These are phyloP conservation scores for Cylloceria caligata DNA, from an alignment of 2,888 invertebrate species.

Conservation along the genomic window DNA sequence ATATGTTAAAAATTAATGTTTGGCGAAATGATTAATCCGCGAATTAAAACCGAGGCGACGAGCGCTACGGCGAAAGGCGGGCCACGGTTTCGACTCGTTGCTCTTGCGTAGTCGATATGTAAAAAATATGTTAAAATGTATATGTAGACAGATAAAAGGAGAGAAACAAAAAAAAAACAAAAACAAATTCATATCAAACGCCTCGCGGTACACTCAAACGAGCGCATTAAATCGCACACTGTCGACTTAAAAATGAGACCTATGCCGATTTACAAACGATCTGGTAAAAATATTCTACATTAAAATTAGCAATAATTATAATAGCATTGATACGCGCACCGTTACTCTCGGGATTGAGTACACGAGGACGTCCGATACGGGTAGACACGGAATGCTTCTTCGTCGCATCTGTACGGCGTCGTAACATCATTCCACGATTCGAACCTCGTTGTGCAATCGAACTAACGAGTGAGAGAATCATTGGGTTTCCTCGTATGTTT, in stretches of 20 bases:
- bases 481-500: neutral
- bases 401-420: conserved; percentile 26
- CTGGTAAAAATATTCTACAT: neutral
- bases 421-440: conserved; percentile 14
- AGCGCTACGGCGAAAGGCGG: conserved; percentile 1
- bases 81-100: neutral
- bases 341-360: conserved; percentile 34
- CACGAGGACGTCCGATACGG: conserved; percentile 37
- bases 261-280: conserved; percentile 21
- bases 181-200: neutral
- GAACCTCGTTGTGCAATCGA: neutral
- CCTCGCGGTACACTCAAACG: neutral
- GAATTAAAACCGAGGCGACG: neutral
- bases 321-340: conserved; percentile 29
- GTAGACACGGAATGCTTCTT: conserved; percentile 1
- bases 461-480: conserved; percentile 1
- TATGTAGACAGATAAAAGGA: no score
- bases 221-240: neutral
- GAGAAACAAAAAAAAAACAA: no score
- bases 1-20: conserved; percentile 18
- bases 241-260: conserved; percentile 2
- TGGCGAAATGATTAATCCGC: conserved; percentile 16
- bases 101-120: no score
- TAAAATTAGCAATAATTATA: neutral
- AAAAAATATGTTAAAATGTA: neutral